Evolutionary conservation across 2,797 vertebrate genomes (phyloP), one percentile per base, ranked within the genome.

Genomic region (Cryptoprocta ferox): DNA sequence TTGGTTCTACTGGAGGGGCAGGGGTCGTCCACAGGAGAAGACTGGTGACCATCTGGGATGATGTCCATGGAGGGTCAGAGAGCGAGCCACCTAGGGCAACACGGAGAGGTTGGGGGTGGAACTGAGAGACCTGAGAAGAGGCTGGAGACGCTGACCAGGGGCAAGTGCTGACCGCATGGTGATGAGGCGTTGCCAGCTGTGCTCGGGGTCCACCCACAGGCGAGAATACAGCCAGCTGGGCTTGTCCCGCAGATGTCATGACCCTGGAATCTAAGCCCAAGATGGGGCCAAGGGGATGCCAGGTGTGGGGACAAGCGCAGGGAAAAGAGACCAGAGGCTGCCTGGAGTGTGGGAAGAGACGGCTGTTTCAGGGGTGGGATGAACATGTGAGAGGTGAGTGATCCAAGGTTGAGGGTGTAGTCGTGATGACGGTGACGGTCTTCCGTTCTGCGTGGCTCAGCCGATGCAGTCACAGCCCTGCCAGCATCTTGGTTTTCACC

Each of bases 391-490:
- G 73, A 76, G 91, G 21, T 35, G 32, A 10, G 30, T 9, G 39
- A 39, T n/a, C 39, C 30, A 5, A 39, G 21, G 28, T 37, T 19
- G 28, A 19, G 30, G 59, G 50, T 4, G 3, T 5, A 32, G 39
- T 30, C 53, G 16, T 53, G 21, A 12, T 14, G 42, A 28, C 0
- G 32, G 28, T 0, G 21, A 11, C 12, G n/a, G 65, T 59, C 73
- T 59, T 71, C 28, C 3, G 16, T 61, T n/a, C 30, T 1, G 30
- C 28, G 32, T 9, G 59, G 26, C 68, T 66, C 56, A 3, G 28
- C 7, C 6, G n/a, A 32, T 6, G 39, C 30, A 7, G 7, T 19
- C 19, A 0, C 0, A 6, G 56, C 65, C 45, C 79, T 1, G 45
- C 39, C 50, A 8, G 45, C 59, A 26, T 32, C 63, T 2, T 5